These are phyloP conservation scores for Troglohyphantes excavatus DNA, from an alignment of 2,888 invertebrate species.

Conservation along the genomic window DNA sequence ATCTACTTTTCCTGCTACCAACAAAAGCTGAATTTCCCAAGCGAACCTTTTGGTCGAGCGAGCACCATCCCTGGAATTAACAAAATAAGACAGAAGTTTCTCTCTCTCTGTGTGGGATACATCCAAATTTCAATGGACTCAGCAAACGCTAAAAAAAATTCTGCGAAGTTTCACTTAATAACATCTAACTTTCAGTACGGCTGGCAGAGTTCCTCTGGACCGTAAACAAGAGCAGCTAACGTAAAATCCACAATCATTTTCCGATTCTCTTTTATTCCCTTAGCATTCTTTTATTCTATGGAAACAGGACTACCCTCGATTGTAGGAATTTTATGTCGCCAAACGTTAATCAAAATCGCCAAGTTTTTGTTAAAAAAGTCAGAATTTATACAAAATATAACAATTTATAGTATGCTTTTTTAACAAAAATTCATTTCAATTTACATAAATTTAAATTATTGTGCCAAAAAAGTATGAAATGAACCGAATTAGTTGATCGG, in stretches of 20 bases:
- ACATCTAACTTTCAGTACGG: conserved; percentile 30
- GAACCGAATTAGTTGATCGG: too few relatives aligned
- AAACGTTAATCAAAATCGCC: too few relatives aligned
- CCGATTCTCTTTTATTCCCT: background rate
- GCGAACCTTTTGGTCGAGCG: background rate
- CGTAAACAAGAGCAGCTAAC: conserved; percentile 32
- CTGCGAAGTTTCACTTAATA: conserved; percentile 41
- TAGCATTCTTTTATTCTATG: background rate
- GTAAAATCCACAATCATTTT: conserved; percentile 51
- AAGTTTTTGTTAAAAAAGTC: too few relatives aligned
- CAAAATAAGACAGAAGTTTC: background rate
- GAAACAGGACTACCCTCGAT: too few relatives aligned
- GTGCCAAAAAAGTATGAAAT: too few relatives aligned
- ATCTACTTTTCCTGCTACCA: background rate
- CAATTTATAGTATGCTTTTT: too few relatives aligned
- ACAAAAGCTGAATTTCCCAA: background rate
- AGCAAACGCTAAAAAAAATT: background rate
- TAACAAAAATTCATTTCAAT: too few relatives aligned
- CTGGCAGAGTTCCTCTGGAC: background rate
- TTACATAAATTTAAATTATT: too few relatives aligned
- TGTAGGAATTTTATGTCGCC: too few relatives aligned
- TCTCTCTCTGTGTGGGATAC: background rate
- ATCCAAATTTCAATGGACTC: background rate
- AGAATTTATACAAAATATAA: too few relatives aligned
- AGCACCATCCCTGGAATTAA: background rate